Evolutionary conservation across 2,113 vertebrate species (phyloP), one percentile per base, ranked within the genome.

Genomic region (Gobius niger): DNA sequence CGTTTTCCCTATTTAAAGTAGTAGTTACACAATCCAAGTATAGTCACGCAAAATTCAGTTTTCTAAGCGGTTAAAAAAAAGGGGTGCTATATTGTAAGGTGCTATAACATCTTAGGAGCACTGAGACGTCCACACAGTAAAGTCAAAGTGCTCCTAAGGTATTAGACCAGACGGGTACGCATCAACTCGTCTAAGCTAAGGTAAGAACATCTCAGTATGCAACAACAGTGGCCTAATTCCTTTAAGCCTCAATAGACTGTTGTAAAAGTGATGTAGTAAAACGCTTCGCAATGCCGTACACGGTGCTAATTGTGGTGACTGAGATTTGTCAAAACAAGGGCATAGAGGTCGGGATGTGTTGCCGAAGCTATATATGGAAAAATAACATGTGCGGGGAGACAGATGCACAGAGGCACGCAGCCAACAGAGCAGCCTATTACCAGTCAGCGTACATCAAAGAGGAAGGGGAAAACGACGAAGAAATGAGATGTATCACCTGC

Each of bases 361-460:
- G 61, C 19, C 44, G n/a, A 16, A 60, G 76, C 61, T 73, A 67
- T 69, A 63, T 65, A 65, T 69, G 70, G 10, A 72, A 60, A 50
- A 24, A 60, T 7, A 0, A 40, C 16, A 10, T 42, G 71, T 81
- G 8, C 57, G 60, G 18, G 51, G 0, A 70, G 72, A 19, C 51
- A 57, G 66, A 42, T 19, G 3, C 50, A 19, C 9, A n/a, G 53
- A 19, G 67, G 66, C 54, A 62, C 49, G 63, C 40, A 15, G 57
- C n/a, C 34, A 57, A 56, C 49, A 61, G 53, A 69, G 11, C 18
- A 24, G 56, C 16, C 52, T 56, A 15, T 68, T 67, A 64, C 4
- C 42, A 74, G 64, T n/a, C n/a, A 8, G 7, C 44, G 8, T 51
- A 52, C 54, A 57, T 15, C 60, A 63, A 62, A 57, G 46, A 4